Percentiles rank a stretch among this genome's conserved stretches.
These are phyloP conservation scores for Pinna nobilis DNA, from an alignment of 1,140 invertebrate genomes.

Conservation along the genomic window DNA sequence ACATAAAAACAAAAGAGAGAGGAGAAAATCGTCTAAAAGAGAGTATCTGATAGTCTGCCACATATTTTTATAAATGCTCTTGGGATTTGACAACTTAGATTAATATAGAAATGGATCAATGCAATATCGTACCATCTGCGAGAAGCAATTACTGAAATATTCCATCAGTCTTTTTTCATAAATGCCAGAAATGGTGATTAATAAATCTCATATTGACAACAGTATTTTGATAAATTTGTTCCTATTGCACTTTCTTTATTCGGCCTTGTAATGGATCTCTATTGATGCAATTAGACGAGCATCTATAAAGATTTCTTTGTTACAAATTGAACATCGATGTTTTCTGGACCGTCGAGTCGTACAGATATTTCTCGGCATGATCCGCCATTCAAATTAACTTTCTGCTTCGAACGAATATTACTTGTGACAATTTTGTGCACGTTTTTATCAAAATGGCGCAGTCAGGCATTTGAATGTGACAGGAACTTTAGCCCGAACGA, in stretches of 20 bases:
- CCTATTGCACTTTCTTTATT: constrained; percentile 22
- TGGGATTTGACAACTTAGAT: too few species aligned
- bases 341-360: too few species aligned
- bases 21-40: too few species aligned
- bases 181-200: constrained; percentile 19
- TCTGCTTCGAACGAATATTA: constrained; percentile 10
- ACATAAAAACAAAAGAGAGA: too few species aligned
- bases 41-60: too few species aligned
- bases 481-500: too few species aligned
- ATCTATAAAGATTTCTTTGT: constrained; percentile 1
- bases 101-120: constrained; percentile 20
- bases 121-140: constrained; percentile 10
- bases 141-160: constrained; percentile 11
- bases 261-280: constrained; percentile 7
- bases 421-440: constrained; percentile 12
- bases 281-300: constrained; percentile 13
- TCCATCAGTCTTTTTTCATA: constrained; percentile 25
- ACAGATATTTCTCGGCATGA: too few species aligned
- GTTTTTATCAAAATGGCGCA: too few species aligned
- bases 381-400: too few species aligned
- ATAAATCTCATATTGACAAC: constrained; percentile 24
- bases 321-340: constrained; percentile 20
- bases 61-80: too few species aligned
- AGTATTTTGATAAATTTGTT: constrained; percentile 21
- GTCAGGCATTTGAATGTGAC: too few species aligned